These are phyloP conservation scores for Yasuhikotakia modesta DNA, from an alignment of 2,797 vertebrate species.

Conservation along the genomic window DNA sequence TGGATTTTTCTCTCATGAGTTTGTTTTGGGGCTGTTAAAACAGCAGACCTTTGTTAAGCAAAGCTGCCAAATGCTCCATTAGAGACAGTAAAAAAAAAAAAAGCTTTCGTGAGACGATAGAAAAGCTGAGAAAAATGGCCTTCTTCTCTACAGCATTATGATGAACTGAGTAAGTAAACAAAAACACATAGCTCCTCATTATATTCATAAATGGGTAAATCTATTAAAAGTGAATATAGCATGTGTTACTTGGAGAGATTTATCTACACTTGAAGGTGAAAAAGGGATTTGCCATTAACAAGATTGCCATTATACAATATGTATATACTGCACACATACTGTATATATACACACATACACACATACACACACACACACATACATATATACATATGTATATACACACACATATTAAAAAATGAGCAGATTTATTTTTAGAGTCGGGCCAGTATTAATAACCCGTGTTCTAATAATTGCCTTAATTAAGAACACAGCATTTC, in stretches of 20 bases:
- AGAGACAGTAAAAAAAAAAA: conserved; percentile 38
- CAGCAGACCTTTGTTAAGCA: conserved; percentile 50
- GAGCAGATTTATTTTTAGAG: conserved; percentile 4
- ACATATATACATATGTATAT: too few relatives aligned
- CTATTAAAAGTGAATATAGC: background rate
- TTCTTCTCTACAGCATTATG: background rate
- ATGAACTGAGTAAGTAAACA: conserved; percentile 26
- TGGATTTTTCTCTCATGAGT: conserved; percentile 56
- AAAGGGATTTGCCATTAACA: too few relatives aligned
- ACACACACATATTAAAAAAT: too few relatives aligned
- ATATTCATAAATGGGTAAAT: conserved; percentile 28
- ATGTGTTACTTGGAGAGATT: background rate
- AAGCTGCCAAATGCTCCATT: conserved; percentile 60
- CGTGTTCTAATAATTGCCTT: background rate
- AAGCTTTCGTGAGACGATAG: conserved; percentile 21
- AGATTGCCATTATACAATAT: too few relatives aligned
- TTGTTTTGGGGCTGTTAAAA: conserved; percentile 59
- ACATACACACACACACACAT: too few relatives aligned
- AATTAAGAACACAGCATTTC: conserved; percentile 11
- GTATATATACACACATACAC: too few relatives aligned
- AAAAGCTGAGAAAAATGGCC: conserved; percentile 25
- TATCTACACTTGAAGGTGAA: background rate
- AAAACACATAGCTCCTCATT: conserved; percentile 32
- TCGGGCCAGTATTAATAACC: background rate
- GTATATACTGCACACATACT: too few relatives aligned